Base-by-base conservation (phyloP, 2,113 vertebrate genomes). In the Rhegmatorhina hoffmannsi region DNA sequence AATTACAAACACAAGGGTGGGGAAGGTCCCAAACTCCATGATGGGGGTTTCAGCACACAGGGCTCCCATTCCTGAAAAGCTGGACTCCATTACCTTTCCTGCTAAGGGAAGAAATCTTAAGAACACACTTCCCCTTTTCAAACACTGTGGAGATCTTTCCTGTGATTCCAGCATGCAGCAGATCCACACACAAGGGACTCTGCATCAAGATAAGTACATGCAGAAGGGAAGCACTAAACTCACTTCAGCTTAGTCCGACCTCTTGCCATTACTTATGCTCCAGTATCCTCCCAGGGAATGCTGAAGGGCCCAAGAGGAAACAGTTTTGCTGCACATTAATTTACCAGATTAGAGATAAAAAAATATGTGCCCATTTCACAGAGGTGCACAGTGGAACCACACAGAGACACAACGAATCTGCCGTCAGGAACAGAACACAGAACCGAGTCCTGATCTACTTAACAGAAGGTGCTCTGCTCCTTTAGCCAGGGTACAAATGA, bases 91-190 rank as follows among this genome's bases (percentile, higher is more conserved):
- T 4, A 21, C 44, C 47, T 34, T 10, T 3, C 66, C 17, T 76
- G 43, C 75, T 8, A n/a, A 17, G 29, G 62, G 56, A 20, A 59
- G 58, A 1, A 46, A 50, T 3, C 19, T 36, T 10, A 33, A 20
- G 52, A 84, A 20, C 55, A 15, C 64, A 28, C 5, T 1, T 21
- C 15, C 40, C 56, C 62, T 46, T 21, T 33, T 10, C 49, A 33
- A 46, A 33, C 7, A 18, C 4, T 0, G 0, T 2, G 0, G 7
- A 66, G 60, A 23, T 5, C 60, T 20, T 38, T 33, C 40, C 46
- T 62, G 15, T 12, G 38, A 17, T 8, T 26, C 25, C 18, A 76
- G 72, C 10, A 11, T 1, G 0, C 75, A 63, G 84, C 55, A 55
- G 56, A 50, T 12, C 9, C 26, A 24, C 49, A 7, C 44, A 13